A percentile compares a stretch with the other conserved stretches of the same genome.
Evolutionary conservation across 2,113 vertebrate species (phyloP).

Genomic region (Leptobrachium leishanense): DNA sequence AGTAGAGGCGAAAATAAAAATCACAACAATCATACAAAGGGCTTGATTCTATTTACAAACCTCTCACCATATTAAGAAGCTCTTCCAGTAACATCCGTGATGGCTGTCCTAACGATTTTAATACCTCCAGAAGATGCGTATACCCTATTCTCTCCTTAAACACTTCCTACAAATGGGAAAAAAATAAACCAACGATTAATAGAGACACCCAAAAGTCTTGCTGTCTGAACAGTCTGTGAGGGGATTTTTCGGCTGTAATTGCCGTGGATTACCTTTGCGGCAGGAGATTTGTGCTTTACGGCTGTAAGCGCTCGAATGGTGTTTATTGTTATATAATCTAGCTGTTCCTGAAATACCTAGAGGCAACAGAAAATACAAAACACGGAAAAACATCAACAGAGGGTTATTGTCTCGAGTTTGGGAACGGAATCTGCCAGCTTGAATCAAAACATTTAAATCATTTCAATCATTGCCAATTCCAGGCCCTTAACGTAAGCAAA

Average conservation of each 20-base stretch:
- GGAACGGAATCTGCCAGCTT: neutral
- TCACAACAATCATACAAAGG: neutral
- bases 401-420: neutral
- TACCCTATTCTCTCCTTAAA: conserved; percentile 98
- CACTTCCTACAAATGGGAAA: conserved; percentile 77
- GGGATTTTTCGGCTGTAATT: too few relatives aligned
- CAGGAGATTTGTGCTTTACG: conserved; percentile 95
- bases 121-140: conserved; percentile 89
- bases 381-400: neutral
- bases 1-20: neutral
- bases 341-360: conserved; percentile 88
- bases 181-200: conserved; percentile 8
- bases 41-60: neutral
- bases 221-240: too few relatives aligned
- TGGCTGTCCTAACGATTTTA: conserved; percentile 89
- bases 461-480: neutral
- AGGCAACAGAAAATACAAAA: conserved; percentile 15
- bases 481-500: conserved; percentile 13
- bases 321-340: conserved; percentile 88
- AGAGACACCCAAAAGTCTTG: too few relatives aligned
- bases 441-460: neutral
- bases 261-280: conserved; percentile 83
- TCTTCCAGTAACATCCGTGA: conserved; percentile 89
- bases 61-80: conserved; percentile 95
- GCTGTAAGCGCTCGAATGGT: conserved; percentile 93